Base-by-base conservation (phyloP, 2,888 invertebrate species). In the Lasioglossum leucozonium region DNA sequence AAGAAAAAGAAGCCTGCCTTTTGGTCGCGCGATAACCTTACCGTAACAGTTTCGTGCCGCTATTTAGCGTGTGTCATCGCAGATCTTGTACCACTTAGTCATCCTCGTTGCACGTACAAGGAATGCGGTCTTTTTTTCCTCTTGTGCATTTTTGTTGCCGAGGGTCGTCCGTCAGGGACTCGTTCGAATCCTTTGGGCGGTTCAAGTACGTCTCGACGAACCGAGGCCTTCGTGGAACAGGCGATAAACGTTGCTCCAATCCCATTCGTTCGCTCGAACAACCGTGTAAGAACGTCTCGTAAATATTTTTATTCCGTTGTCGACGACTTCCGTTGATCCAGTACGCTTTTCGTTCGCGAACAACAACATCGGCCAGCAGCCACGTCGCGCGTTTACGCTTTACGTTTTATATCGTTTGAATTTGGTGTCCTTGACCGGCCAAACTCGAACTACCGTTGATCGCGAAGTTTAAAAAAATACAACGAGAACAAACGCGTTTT, bases 41-140 rank as follows among this genome's bases (percentile, higher is more conserved):
- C 72, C 79, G 73, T 79, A 79, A 79, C 30, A 13, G 72, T 73
- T 85, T 82, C 37, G 67, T 76, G 42, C 30, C 58, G 51, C 30
- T 62, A 58, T 79, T 76, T 72, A 77, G 69, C 58, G 80, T 87
- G 85, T 89, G 88, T 89, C 89, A 89, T 86, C 85, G 55, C 47
- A 73, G 72, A 65, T 79, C 71, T 82, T 55, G 73, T 82, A 55
- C 81, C 73, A 81, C 72, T 88, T 89, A 89, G 82, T 89, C 86
- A 89, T 89, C 81, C 51, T 82, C 26, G 42, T 72, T 77, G 51
- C 42, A 34, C 75, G 11, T 82, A 84, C 55, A 89, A 82, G 81
- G 77, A 79, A 67, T 26, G 58, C 58, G 79, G 42, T 81, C n/a
- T 80, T 76, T 81, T 85, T 73, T 72, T 80, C 4, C n/a, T 16